Conservation (phyloP, 2,888 invertebrate species). For the Morinoia aosen region DNA sequence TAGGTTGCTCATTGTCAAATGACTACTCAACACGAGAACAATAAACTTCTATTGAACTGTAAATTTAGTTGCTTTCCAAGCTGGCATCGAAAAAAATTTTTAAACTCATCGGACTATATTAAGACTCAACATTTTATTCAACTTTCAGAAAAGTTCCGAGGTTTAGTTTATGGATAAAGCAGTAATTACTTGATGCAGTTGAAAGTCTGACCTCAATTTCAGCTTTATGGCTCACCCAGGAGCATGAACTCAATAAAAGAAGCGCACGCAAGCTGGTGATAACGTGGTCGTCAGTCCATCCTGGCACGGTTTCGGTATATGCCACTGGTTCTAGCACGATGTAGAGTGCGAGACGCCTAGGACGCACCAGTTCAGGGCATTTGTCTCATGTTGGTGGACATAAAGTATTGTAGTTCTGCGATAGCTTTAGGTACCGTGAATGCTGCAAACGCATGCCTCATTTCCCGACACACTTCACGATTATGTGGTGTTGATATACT, state of each 20-base stretch:
- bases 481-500: not conserved
- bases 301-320: not conserved
- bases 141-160: not conserved
- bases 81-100: not conserved
- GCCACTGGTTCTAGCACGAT: not conserved
- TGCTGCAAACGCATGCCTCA: not conserved
- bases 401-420: not conserved
- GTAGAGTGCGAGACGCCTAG: not conserved
- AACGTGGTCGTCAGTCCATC: not conserved
- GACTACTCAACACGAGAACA: too few species aligned
- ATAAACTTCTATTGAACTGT: too few species aligned
- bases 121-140: not conserved
- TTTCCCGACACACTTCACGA: not conserved
- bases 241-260: not conserved
- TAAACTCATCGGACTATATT: not conserved
- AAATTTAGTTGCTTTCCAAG: too few species aligned
- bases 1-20: too few species aligned
- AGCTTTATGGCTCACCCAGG: not conserved
- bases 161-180: too few species aligned
- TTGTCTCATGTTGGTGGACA: not conserved
- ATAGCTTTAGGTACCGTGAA: not conserved
- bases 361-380: not conserved
- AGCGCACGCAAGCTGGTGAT: not conserved
- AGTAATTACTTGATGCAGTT: too few species aligned
- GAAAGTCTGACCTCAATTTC: not conserved